phyloP scores from a whole-genome alignment of 1,140 invertebrate species.

The Rhynchophorus ferrugineus region DNA sequence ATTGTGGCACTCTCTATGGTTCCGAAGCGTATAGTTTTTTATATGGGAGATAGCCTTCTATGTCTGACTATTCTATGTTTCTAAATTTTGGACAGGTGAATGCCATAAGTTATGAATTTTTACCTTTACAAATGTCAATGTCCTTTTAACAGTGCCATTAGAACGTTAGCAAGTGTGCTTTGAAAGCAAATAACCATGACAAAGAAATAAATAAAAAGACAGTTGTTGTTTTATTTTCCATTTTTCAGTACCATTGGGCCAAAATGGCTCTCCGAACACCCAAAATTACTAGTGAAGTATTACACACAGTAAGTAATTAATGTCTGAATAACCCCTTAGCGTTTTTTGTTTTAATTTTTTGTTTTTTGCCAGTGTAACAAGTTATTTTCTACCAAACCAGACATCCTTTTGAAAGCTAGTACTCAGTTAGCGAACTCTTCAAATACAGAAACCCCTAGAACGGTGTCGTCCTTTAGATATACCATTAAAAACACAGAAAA shows the following conservation, averaged over 20 bases:
- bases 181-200: slow-evolving; percentile 20
- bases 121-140: too few species aligned
- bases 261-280: slow-evolving; percentile 25
- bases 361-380: slow-evolving; percentile 11
- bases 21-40: too few species aligned
- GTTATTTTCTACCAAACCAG: slow-evolving; percentile 6
- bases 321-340: background rate
- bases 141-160: background rate
- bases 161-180: background rate
- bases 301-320: slow-evolving; percentile 17
- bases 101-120: too few species aligned
- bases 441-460: background rate
- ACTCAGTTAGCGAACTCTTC: background rate
- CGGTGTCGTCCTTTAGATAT: slow-evolving; percentile 4
- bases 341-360: background rate
- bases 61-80: too few species aligned
- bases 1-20: too few species aligned
- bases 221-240: slow-evolving; percentile 21
- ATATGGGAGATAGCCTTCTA: too few species aligned
- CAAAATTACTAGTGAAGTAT: slow-evolving; percentile 26
- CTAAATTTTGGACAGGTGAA: too few species aligned
- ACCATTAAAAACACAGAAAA: slow-evolving; percentile 10
- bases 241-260: slow-evolving; percentile 15
- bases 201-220: slow-evolving; percentile 15
- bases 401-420: background rate